A percentile compares a stretch with the other conserved stretches of the same genome.
phyloP scores from a whole-genome alignment of 2,888 invertebrate genomes.

The Lumbricus terrestris region DNA sequence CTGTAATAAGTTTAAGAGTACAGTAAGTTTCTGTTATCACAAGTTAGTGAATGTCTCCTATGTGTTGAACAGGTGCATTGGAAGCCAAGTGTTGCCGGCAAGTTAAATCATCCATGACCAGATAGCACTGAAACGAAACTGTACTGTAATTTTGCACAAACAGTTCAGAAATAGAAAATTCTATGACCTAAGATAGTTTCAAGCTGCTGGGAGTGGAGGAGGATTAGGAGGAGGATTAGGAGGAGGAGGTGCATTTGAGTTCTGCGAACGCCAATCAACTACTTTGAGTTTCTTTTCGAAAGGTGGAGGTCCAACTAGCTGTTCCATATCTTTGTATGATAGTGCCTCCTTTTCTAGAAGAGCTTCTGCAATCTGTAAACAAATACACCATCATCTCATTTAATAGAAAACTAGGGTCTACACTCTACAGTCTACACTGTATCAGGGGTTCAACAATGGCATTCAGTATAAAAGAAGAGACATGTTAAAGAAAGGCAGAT shows the following conservation, averaged over 20 bases:
- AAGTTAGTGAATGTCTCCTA: too few species aligned
- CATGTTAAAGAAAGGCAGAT: too few species aligned
- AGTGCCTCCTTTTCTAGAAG: slow-evolving; percentile 61
- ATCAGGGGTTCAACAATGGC: too few species aligned
- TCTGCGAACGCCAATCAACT: slow-evolving; percentile 9
- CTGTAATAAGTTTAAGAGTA: too few species aligned
- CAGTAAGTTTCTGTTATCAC: too few species aligned
- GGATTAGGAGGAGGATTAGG: neutral
- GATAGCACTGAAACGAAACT: neutral
- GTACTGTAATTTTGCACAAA: neutral
- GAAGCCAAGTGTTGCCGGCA: too few species aligned
- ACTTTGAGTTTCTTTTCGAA: slow-evolving; percentile 61
- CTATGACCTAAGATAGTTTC: neutral
- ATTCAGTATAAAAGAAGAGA: too few species aligned
- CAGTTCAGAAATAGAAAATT: neutral
- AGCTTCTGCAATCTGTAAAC: slow-evolving; percentile 52
- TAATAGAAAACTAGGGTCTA: neutral
- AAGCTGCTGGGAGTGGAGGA: neutral
- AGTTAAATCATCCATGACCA: neutral
- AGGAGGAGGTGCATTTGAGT: neutral
- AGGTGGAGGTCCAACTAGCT: slow-evolving; percentile 85
- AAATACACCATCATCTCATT: neutral
- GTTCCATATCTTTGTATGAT: slow-evolving; percentile 71
- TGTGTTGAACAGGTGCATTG: too few species aligned
- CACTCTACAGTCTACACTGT: neutral